Conservation (phyloP, 2,113 vertebrate genomes). For the Miniopterus natalensis region DNA sequence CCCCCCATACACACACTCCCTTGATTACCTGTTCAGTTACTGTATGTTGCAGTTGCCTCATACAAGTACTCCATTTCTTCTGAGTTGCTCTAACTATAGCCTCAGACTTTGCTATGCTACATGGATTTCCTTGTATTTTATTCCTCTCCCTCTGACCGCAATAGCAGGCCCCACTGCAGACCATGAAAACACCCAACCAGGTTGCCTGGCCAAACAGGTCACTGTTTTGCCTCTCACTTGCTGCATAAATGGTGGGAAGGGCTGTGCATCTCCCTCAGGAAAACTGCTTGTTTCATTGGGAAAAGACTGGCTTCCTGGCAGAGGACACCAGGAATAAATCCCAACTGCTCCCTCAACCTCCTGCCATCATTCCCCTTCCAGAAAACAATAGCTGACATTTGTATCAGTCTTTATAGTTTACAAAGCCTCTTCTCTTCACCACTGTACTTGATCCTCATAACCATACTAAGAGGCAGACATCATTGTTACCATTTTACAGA, state of each 20-base stretch:
- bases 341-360: not conserved
- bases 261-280: not conserved
- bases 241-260: not conserved
- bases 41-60: not conserved
- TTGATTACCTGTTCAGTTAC: not conserved
- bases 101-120: not conserved
- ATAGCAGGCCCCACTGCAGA: not conserved
- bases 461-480: not conserved
- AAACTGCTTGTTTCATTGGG: constrained; percentile 9
- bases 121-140: not conserved
- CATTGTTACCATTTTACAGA: constrained; percentile 66
- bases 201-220: not conserved
- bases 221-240: not conserved
- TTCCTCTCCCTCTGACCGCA: not conserved
- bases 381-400: constrained; percentile 64
- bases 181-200: not conserved
- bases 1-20: not conserved
- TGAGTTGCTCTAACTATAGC: not conserved
- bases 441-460: not conserved
- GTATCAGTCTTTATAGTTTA: constrained; percentile 23
- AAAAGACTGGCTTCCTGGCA: constrained; percentile 42
- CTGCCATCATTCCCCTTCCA: not conserved
- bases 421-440: not conserved
- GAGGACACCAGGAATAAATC: constrained; percentile 61
- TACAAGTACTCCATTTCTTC: not conserved